Evolutionary conservation across 2,797 vertebrate species (phyloP).

Genomic region (Prunella strophiata): DNA sequence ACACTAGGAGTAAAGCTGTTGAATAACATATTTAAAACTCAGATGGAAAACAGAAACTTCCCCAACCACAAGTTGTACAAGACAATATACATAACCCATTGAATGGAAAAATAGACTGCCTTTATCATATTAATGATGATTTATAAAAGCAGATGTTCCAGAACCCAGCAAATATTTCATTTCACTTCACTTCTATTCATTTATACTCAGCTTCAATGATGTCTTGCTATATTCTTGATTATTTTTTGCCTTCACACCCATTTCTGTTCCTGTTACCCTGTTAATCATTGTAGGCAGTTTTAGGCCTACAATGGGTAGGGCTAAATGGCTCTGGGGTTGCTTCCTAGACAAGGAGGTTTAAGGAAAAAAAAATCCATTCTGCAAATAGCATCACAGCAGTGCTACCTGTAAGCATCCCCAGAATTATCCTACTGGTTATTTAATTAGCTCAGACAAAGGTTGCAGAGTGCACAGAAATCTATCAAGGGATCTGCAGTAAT

Average conservation of each 20-base stretch:
- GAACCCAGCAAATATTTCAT: neutral
- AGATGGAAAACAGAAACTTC: conserved; percentile 50
- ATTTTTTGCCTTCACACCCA: neutral
- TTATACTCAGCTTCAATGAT: neutral
- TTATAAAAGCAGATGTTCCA: conserved; percentile 35
- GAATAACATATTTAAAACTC: conserved; percentile 8
- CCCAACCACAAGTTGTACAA: conserved; percentile 21
- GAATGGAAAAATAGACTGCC: conserved; percentile 27
- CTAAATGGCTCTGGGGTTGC: neutral
- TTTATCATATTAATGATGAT: neutral
- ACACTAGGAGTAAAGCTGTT: conserved; percentile 5
- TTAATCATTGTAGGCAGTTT: neutral
- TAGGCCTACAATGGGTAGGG: neutral
- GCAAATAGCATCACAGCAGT: conserved; percentile 26
- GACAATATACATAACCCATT: neutral
- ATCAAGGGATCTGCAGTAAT: conserved; percentile 61
- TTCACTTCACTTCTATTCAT: neutral
- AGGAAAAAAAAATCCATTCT: neutral
- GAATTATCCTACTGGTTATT: conserved; percentile 57
- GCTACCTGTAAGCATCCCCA: neutral
- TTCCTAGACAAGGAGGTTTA: neutral
- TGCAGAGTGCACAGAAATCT: conserved; percentile 56
- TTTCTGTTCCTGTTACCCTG: neutral
- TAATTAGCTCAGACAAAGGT: conserved; percentile 68
- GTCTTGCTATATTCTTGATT: neutral